Evolutionary conservation across 1,140 invertebrate species (phyloP).

Genomic region (Melipona quadrifasciata): DNA sequence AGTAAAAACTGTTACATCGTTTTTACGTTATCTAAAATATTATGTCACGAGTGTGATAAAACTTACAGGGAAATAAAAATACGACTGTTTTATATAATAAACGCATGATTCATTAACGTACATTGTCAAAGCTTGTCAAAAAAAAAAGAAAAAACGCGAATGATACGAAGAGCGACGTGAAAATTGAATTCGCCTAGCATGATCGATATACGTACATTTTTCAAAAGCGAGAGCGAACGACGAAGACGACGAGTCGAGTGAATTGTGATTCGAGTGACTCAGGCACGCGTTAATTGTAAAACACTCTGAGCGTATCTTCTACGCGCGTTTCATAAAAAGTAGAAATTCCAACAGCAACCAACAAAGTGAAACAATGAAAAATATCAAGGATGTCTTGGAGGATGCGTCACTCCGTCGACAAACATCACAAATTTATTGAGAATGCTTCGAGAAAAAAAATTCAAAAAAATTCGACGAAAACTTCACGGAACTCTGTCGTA

Average conservation of each 20-base stretch:
- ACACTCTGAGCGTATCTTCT: background rate
- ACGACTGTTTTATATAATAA: background rate
- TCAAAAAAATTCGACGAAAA: background rate
- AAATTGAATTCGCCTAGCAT: background rate
- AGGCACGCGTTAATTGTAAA: background rate
- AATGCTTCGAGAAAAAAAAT: no score
- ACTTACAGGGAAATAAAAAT: background rate
- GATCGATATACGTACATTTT: no score
- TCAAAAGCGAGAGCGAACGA: background rate
- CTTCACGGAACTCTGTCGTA: no score
- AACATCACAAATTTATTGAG: background rate
- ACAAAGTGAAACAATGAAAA: background rate
- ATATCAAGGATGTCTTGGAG: background rate
- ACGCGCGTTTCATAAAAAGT: background rate
- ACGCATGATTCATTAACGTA: background rate
- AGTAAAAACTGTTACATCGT: no score
- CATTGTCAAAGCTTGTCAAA: background rate
- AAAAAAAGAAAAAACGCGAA: no score
- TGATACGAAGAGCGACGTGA: background rate
- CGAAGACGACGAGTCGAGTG: background rate
- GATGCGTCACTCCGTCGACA: background rate
- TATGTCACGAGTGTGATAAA: background rate
- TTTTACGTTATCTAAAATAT: no score
- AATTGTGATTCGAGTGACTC: slow-evolving; percentile 3
- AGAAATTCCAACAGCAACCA: background rate